These are phyloP conservation scores for Scomber colias DNA, from an alignment of 2,113 vertebrate species.

Conservation along the genomic window DNA sequence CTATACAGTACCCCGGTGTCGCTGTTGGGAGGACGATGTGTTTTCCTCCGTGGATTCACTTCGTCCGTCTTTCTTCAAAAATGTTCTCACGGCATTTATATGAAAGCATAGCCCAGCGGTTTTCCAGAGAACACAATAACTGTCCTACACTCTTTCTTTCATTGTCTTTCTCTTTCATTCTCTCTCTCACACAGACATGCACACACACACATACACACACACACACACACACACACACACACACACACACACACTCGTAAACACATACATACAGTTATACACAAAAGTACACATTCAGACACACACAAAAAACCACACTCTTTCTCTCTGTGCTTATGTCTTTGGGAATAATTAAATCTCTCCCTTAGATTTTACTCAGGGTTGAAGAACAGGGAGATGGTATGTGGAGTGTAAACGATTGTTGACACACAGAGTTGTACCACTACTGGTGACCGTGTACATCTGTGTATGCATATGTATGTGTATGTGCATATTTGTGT, in stretches of 20 bases:
- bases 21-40: constrained; percentile 44
- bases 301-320: constrained; percentile 56
- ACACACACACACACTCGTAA: not conserved
- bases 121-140: constrained; percentile 55
- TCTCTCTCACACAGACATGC: constrained; percentile 6
- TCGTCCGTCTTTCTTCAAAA: constrained; percentile 45
- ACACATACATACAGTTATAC: not conserved
- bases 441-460: constrained; percentile 55
- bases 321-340: constrained; percentile 80
- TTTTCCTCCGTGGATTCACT: constrained; percentile 58
- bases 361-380: constrained; percentile 87
- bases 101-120: constrained; percentile 57
- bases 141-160: constrained; percentile 45
- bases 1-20: constrained; percentile 31
- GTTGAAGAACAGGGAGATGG: constrained; percentile 84
- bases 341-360: constrained; percentile 80
- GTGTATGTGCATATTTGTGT: constrained; percentile 48
- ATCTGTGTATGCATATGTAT: constrained; percentile 57
- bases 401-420: constrained; percentile 64
- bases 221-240: not conserved
- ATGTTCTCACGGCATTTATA: constrained; percentile 62
- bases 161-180: constrained; percentile 43
- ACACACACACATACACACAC: not conserved
- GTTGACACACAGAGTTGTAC: constrained; percentile 54
- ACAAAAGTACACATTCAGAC: constrained; percentile 42